Evolutionary conservation across 2,888 invertebrate species (phyloP).

Genomic region (Ectobius pallidus): DNA sequence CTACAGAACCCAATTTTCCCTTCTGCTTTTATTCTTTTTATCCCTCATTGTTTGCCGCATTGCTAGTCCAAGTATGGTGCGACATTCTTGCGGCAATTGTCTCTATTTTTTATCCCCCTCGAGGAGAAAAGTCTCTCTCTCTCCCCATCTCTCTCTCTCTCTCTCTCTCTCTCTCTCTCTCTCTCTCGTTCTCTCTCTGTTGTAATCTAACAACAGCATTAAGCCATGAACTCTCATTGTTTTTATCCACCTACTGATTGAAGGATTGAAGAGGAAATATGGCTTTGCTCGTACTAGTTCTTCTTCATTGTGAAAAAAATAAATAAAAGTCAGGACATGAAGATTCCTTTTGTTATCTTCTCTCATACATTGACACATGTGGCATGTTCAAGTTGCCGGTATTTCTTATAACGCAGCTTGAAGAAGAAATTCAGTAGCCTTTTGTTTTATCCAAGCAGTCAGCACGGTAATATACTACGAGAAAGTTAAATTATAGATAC

Average conservation of each 20-base stretch:
- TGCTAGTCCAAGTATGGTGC: background rate
- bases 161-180: too few species aligned
- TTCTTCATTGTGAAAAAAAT: background rate
- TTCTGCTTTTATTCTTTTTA: background rate
- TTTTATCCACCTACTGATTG: conserved; percentile 9
- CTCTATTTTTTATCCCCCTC: too few species aligned
- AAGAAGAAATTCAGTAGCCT: background rate
- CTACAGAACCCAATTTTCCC: background rate
- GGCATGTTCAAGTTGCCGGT: background rate
- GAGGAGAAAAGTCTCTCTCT: too few species aligned
- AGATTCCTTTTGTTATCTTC: background rate
- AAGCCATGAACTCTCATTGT: background rate
- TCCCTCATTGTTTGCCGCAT: background rate
- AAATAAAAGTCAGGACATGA: background rate
- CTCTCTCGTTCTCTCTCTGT: too few species aligned
- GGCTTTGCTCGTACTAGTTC: background rate
- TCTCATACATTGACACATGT: background rate
- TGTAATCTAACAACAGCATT: background rate
- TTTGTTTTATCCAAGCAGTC: too few species aligned
- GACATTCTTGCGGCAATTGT: background rate
- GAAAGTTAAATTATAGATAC: too few species aligned
- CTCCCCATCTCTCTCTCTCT: too few species aligned
- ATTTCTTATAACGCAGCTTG: background rate
- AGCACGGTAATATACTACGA: too few species aligned
- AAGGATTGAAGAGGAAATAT: conserved; percentile 5